A percentile compares a stretch with the other conserved stretches of the same genome.
phyloP scores from a whole-genome alignment of 2,797 vertebrate genomes.

The Macrochelys suwanniensis region DNA sequence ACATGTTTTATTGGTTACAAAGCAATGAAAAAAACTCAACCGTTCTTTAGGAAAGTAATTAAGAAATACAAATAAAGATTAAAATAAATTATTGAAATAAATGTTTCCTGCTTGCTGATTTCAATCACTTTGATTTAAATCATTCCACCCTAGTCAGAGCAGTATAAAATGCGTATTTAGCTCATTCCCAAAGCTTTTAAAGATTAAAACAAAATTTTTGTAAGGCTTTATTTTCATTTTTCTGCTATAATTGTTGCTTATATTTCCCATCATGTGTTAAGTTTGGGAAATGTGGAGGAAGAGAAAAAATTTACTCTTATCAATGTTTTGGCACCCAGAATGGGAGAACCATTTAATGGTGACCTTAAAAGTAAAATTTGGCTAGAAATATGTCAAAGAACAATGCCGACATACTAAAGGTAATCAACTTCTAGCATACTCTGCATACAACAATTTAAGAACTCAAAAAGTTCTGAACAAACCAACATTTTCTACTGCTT shows the following conservation, averaged over 20 bases:
- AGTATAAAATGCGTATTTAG: not conserved
- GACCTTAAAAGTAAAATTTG: not conserved
- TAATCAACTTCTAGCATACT: not conserved
- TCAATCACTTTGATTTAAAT: not conserved
- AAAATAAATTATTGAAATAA: not conserved
- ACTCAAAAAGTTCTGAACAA: not conserved
- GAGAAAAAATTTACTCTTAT: no score
- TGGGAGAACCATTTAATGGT: not conserved
- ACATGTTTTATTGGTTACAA: not conserved
- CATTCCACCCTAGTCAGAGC: not conserved
- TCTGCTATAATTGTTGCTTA: not conserved
- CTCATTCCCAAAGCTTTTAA: not conserved
- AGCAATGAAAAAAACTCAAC: not conserved
- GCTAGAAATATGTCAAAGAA: not conserved
- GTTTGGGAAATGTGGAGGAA: not conserved
- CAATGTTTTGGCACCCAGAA: not conserved
- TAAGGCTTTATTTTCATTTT: not conserved
- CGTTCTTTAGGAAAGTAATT: not conserved
- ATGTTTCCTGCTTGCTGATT: not conserved
- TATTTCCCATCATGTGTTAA: not conserved
- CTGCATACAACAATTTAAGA: not conserved
- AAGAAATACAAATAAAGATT: not conserved
- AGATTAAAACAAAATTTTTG: not conserved
- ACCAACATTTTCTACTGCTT: not conserved
- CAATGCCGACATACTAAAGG: not conserved